Percentiles rank a stretch among this genome's conserved stretches.
Conservation (phyloP, 1,140 invertebrate species). For the Aphelenchoides besseyi region DNA sequence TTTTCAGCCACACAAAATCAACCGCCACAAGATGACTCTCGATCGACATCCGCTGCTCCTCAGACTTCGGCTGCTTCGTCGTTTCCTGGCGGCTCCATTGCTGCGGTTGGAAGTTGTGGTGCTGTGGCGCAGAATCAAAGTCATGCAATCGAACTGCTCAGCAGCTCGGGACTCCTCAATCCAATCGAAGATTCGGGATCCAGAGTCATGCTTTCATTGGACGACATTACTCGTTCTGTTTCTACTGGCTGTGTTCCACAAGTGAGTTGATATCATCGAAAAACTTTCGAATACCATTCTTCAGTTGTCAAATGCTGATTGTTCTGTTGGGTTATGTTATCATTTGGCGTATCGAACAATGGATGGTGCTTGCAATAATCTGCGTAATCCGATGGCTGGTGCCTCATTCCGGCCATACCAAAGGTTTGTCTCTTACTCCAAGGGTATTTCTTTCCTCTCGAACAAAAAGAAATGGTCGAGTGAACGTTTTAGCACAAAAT, state of each 20-base stretch:
- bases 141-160: slow-evolving; percentile 36
- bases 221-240: slow-evolving; percentile 58
- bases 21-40: neutral
- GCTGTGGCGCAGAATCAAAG: slow-evolving; percentile 38
- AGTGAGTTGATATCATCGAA: slow-evolving; percentile 9
- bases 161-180: slow-evolving; percentile 44
- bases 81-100: neutral
- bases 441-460: neutral
- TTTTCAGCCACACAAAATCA: neutral
- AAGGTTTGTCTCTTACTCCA: slow-evolving; percentile 28
- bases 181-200: slow-evolving; percentile 52
- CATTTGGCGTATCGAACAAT: slow-evolving; percentile 49
- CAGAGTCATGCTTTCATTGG: slow-evolving; percentile 50
- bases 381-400: slow-evolving; percentile 41
- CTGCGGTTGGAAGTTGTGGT: slow-evolving; percentile 20
- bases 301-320: slow-evolving; percentile 37
- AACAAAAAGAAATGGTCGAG: neutral
- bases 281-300: neutral
- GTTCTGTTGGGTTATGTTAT: slow-evolving; percentile 45
- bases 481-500: no score
- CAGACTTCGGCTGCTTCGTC: neutral
- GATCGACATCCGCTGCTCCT: neutral
- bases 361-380: slow-evolving; percentile 53
- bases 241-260: slow-evolving; percentile 59
- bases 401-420: slow-evolving; percentile 53